phyloP scores from a whole-genome alignment of 2,797 vertebrate genomes.

The Limosa lapponica region DNA sequence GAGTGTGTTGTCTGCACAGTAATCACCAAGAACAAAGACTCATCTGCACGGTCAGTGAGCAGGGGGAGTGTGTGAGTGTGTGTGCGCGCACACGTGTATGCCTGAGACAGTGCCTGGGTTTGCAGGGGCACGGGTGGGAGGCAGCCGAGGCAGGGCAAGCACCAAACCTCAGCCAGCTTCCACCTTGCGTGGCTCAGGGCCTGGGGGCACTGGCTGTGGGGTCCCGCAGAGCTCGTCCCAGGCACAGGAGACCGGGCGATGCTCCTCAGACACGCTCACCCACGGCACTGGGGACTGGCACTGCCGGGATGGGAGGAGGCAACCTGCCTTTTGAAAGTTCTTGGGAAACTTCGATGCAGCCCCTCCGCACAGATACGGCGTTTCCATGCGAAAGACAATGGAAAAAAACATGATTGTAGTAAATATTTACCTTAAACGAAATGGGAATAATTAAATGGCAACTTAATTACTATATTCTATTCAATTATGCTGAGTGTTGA shows the following conservation, averaged over 20 bases:
- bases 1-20: constrained; percentile 69
- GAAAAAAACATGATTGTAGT: not conserved
- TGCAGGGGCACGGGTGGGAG: not conserved
- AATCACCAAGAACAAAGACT: constrained; percentile 77
- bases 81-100: not conserved
- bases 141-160: accelerated
- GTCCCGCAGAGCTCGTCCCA: not conserved
- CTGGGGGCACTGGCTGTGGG: accelerated
- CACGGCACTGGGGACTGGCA: accelerated
- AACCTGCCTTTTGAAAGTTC: not conserved
- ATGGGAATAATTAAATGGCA: constrained; percentile 51
- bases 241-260: not conserved
- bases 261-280: not conserved
- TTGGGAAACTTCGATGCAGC: not conserved
- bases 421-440: constrained; percentile 61
- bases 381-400: not conserved
- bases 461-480: constrained; percentile 48
- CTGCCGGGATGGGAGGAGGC: accelerated
- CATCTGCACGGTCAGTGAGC: not conserved
- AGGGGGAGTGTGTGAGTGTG: accelerated
- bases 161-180: not conserved
- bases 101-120: not conserved
- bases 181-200: not conserved
- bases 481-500: constrained; percentile 54
- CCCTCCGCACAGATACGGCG: not conserved